Conservation (phyloP, 2,888 invertebrate species). For the Oscheius sp. region DNA sequence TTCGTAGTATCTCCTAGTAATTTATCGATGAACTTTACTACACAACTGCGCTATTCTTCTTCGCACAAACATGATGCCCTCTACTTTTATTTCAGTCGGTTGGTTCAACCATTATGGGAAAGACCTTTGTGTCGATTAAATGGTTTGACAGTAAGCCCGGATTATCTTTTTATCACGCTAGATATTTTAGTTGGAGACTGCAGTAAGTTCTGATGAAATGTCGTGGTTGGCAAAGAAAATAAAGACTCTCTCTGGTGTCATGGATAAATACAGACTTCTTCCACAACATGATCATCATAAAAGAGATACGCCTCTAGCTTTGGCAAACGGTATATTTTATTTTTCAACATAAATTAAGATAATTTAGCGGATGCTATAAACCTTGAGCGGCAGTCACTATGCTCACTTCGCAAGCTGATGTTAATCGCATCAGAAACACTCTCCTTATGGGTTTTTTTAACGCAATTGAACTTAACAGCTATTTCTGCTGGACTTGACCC, state of each 20-base stretch:
- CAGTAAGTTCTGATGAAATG: slow-evolving; percentile 37
- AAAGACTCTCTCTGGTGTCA: slow-evolving; percentile 43
- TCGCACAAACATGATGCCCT: slow-evolving; percentile 92
- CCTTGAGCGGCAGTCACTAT: slow-evolving; percentile 71
- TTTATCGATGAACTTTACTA: slow-evolving; percentile 20
- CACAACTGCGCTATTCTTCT: slow-evolving; percentile 69
- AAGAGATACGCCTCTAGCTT: not conserved
- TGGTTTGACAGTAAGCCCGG: slow-evolving; percentile 39
- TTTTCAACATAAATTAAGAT: not conserved
- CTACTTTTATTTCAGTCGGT: slow-evolving; percentile 88
- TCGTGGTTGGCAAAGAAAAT: slow-evolving; percentile 46
- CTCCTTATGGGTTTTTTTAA: slow-evolving; percentile 90
- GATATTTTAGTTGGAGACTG: slow-evolving; percentile 35
- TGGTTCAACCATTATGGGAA: slow-evolving; percentile 87
- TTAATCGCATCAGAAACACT: slow-evolving; percentile 84
- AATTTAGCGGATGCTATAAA: slow-evolving; percentile 63
- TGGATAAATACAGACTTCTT: slow-evolving; percentile 62
- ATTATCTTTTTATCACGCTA: not conserved
- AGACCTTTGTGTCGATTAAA: slow-evolving; percentile 44
- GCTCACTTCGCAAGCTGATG: slow-evolving; percentile 74
- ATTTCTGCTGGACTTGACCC: slow-evolving; percentile 56
- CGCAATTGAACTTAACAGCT: slow-evolving; percentile 88
- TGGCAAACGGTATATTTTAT: not conserved
- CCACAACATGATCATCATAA: slow-evolving; percentile 44
- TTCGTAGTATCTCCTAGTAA: slow-evolving; percentile 45